Percentiles rank a stretch among this genome's conserved stretches.
These are phyloP conservation scores for Ciconia stormi DNA, from an alignment of 2,113 vertebrate species.

Conservation along the genomic window DNA sequence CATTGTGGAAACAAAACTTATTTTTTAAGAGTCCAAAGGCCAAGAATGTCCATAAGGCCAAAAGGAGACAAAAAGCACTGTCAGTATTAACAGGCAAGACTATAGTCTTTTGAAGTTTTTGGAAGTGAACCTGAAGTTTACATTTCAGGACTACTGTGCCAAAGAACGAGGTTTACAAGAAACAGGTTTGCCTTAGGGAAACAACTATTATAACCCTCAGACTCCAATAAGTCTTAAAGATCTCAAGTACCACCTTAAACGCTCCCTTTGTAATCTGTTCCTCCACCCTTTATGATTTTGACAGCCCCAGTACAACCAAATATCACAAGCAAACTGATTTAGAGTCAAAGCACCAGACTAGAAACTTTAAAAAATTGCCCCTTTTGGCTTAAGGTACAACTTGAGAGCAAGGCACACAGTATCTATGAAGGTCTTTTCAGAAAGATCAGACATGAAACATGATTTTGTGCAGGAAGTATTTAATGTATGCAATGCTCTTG, in stretches of 20 bases:
- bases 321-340: background rate
- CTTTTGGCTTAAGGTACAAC: constrained; percentile 7
- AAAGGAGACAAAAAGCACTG: background rate
- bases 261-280: background rate
- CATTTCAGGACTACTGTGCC: background rate
- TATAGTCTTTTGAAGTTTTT: background rate
- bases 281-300: background rate
- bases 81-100: background rate
- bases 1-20: background rate
- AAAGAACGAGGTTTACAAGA: background rate
- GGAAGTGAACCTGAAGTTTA: background rate
- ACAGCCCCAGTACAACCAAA: background rate
- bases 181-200: background rate
- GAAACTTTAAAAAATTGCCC: background rate
- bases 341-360: background rate
- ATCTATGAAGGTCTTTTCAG: background rate
- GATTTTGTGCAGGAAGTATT: background rate
- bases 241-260: background rate
- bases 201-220: background rate
- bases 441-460: background rate
- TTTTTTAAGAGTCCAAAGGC: background rate
- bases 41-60: background rate
- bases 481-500: background rate
- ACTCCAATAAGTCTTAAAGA: background rate
- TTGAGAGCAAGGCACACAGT: constrained; percentile 23